Percentiles rank a stretch among this genome's conserved stretches.
Evolutionary conservation across 1,140 invertebrate species (phyloP).

Genomic region (Cotesia vestalis): DNA sequence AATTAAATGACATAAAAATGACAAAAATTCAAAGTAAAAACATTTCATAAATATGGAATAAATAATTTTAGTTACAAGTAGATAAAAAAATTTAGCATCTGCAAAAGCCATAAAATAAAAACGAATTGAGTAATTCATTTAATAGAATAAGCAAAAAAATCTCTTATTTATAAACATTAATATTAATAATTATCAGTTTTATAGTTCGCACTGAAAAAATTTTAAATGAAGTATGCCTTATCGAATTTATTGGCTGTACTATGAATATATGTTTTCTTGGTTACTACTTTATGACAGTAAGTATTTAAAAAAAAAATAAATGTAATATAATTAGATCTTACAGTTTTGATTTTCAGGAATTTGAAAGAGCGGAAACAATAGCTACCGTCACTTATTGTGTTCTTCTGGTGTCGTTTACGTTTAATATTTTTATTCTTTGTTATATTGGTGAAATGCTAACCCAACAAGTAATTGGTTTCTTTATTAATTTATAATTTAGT

Average conservation of each 20-base stretch:
- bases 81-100: no score
- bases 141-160: no score
- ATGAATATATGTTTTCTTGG: conserved; percentile 55
- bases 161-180: not conserved
- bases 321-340: not conserved
- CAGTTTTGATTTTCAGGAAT: conserved; percentile 43
- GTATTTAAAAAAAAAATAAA: not conserved
- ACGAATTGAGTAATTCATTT: no score
- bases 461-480: conserved; percentile 19
- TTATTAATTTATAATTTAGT: no score
- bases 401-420: conserved; percentile 34
- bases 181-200: conserved; percentile 44
- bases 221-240: conserved; percentile 52
- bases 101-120: no score
- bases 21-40: no score
- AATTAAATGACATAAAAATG: no score
- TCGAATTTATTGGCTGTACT: conserved; percentile 55
- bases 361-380: conserved; percentile 44
- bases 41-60: no score
- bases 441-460: conserved; percentile 35
- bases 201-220: conserved; percentile 46
- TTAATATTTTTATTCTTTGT: conserved; percentile 38
- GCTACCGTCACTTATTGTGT: conserved; percentile 24
- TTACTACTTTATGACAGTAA: conserved; percentile 55
- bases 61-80: no score